Evolutionary conservation across 2,888 invertebrate species (phyloP).

Genomic region (Asteroscopus sphinx): DNA sequence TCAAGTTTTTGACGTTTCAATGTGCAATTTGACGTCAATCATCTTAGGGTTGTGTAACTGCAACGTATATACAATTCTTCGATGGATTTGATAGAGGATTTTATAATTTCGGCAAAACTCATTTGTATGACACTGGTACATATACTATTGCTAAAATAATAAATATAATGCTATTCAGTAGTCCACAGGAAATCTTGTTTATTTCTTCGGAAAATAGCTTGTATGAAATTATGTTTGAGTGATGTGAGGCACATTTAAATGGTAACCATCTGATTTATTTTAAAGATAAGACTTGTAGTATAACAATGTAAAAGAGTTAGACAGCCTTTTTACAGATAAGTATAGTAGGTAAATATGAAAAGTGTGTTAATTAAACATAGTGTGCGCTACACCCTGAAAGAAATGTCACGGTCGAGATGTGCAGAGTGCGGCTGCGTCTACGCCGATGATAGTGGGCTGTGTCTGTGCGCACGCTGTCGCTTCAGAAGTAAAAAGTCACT

Average conservation of each 20-base stretch:
- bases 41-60: slow-evolving; percentile 70
- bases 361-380: slow-evolving; percentile 76
- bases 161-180: slow-evolving; percentile 2
- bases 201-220: slow-evolving; percentile 7
- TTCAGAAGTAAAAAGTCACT: slow-evolving; percentile 69
- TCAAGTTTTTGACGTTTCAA: slow-evolving; percentile 81
- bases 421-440: slow-evolving; percentile 66
- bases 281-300: slow-evolving; percentile 45
- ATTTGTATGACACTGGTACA: not conserved
- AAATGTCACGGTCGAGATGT: slow-evolving; percentile 84
- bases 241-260: slow-evolving; percentile 11
- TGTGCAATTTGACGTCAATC: slow-evolving; percentile 70
- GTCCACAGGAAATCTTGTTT: slow-evolving; percentile 15
- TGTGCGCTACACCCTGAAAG: slow-evolving; percentile 77
- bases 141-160: not conserved
- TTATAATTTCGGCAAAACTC: not conserved
- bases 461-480: slow-evolving; percentile 54
- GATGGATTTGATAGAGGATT: slow-evolving; percentile 5
- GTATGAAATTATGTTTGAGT: slow-evolving; percentile 28
- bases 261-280: slow-evolving; percentile 41
- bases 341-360: slow-evolving; percentile 57
- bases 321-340: slow-evolving; percentile 19
- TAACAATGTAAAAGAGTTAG: slow-evolving; percentile 32
- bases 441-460: slow-evolving; percentile 59
- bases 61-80: slow-evolving; percentile 3